Evolutionary conservation across 2,113 vertebrate species (phyloP), one percentile per base, ranked within the genome.

Genomic region (Meriones unguiculatus): DNA sequence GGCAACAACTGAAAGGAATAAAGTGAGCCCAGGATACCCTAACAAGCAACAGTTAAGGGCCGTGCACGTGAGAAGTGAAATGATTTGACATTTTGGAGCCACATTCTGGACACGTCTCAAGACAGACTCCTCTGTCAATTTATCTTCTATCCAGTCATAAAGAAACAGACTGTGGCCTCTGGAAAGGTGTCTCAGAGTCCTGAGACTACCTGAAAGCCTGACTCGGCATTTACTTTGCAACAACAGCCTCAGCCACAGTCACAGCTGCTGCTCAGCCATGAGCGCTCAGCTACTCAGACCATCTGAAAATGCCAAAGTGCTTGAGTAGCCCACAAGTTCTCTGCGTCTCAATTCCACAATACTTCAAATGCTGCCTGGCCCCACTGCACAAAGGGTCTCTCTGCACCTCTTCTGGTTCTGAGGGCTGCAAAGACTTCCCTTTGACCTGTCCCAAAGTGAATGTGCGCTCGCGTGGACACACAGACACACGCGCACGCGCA

Each of bases 111-210:
- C 52, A 69, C 0, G 3, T 88, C 87, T 50, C 28, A 76, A 50
- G 52, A 93, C 15, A 65, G 28, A 88, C 30, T 50, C 76, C 22
- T 59, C 64, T 89, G 82, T 14, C 52, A 54, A 70, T 35, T 65
- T 70, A 50, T 76, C 77, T 88, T 91, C 87, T 64, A 59, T 50
- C 30, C 38, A 91, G 18, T 80, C 70, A n/a, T 50, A 15, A 87
- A 41, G 52, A 14, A 65, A 57, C 15, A 15, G 57, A 57, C 57
- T 57, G 57, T 57, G 57, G 57, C 12, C 57, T 57, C 57, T 57
- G 57, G 57, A 15, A 57, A 41, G 76, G 64, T 46, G 46, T 46
- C 46, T 46, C 5, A 5, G 46, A 46, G 46, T 46, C 46, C 46
- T 46, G 46, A 80, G 54, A 69, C 9, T 24, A 50, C 41, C 38